A percentile compares a stretch with the other conserved stretches of the same genome.
Evolutionary conservation across 2,888 invertebrate species (phyloP).

Genomic region (Drosophila flavopinicola): DNA sequence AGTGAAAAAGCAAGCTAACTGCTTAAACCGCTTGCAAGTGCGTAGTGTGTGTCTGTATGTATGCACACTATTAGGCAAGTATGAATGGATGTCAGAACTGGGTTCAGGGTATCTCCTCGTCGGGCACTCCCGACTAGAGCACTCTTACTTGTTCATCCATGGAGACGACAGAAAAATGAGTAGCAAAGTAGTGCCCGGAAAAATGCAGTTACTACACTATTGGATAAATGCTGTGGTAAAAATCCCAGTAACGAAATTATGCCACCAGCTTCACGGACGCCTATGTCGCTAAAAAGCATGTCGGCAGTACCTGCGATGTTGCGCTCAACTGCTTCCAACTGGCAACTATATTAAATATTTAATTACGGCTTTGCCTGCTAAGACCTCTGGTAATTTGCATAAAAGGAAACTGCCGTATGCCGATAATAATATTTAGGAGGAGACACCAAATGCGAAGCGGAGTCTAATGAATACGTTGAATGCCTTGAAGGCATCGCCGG

Average conservation of each 20-base stretch:
- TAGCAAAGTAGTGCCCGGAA: slow-evolving; percentile 85
- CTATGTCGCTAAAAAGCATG: slow-evolving; percentile 70
- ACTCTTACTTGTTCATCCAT: slow-evolving; percentile 87
- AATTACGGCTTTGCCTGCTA: slow-evolving; percentile 31
- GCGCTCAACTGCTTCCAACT: slow-evolving; percentile 74
- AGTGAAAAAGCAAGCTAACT: too few species aligned
- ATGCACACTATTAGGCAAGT: too few species aligned
- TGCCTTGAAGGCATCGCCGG: slow-evolving; percentile 63
- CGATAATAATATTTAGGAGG: slow-evolving; percentile 29
- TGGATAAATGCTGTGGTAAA: too few species aligned
- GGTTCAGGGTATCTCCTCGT: too few species aligned
- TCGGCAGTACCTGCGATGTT: slow-evolving; percentile 59
- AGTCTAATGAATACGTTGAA: slow-evolving; percentile 72
- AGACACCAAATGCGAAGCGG: slow-evolving; percentile 76
- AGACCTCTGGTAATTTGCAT: slow-evolving; percentile 57
- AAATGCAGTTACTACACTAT: slow-evolving; percentile 46
- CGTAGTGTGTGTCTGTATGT: too few species aligned
- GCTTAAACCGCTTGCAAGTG: too few species aligned
- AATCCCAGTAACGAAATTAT: slow-evolving; percentile 37
- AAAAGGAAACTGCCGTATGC: slow-evolving; percentile 65
- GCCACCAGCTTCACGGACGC: slow-evolving; percentile 64
- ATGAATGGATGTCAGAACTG: too few species aligned
- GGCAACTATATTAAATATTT: slow-evolving; percentile 45
- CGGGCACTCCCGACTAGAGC: too few species aligned
- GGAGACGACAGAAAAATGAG: slow-evolving; percentile 85